A percentile compares a stretch with the other conserved stretches of the same genome.
Conservation (phyloP, 2,113 vertebrate species). For the Chloropsis hardwickii region DNA sequence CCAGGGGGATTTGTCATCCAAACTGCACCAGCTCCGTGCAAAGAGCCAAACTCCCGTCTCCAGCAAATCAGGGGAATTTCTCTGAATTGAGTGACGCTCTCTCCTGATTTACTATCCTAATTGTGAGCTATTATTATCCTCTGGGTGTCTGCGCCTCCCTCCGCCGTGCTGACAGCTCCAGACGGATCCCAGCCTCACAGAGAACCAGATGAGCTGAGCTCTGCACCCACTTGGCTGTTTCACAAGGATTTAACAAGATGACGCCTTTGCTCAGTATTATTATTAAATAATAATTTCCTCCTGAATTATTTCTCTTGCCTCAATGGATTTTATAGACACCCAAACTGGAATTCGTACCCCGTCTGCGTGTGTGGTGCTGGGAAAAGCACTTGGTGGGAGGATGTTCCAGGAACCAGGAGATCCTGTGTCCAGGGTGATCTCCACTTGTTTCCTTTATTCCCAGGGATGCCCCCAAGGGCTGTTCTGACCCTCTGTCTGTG, state of each 20-base stretch:
- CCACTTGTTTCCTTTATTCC: too few relatives aligned
- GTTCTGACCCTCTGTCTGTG: neutral
- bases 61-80: neutral
- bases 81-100: neutral
- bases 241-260: neutral
- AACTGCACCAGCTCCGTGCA: neutral
- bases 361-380: neutral
- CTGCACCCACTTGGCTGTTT: conserved; percentile 18
- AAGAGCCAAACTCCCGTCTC: neutral
- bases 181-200: neutral
- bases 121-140: neutral
- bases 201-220: neutral
- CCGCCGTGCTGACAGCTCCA: neutral
- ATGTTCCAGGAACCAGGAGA: neutral
- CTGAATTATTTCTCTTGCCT: neutral
- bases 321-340: neutral
- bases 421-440: neutral
- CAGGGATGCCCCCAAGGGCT: neutral
- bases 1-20: neutral
- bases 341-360: neutral
- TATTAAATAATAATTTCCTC: neutral
- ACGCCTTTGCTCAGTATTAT: neutral
- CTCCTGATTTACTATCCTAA: conserved; percentile 1
- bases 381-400: neutral
- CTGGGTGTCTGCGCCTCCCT: neutral